phyloP scores from a whole-genome alignment of 2,888 invertebrate genomes.

The Creontiades dilutus region DNA sequence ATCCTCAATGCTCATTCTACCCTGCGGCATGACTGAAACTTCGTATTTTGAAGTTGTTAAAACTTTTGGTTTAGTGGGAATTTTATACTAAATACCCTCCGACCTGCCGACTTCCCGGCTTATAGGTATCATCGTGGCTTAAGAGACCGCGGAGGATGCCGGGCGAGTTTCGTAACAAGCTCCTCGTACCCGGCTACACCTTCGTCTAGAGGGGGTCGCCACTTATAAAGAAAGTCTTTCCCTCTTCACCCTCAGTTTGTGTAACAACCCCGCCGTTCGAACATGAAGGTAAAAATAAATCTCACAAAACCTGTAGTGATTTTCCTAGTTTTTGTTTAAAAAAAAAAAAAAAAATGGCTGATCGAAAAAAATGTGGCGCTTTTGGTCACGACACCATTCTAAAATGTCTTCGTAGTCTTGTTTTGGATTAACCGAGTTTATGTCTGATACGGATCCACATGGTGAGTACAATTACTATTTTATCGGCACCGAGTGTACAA shows the following conservation, averaged over 20 bases:
- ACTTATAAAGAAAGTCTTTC: slow-evolving; percentile 71
- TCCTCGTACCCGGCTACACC: background rate
- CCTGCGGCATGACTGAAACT: too few species aligned
- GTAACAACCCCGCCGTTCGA: slow-evolving; percentile 68
- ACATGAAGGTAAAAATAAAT: slow-evolving; percentile 59
- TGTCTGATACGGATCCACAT: background rate
- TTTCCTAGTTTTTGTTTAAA: slow-evolving; percentile 37
- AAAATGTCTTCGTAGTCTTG: background rate
- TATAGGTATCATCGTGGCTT: background rate
- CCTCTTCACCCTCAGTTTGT: slow-evolving; percentile 70
- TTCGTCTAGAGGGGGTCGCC: slow-evolving; percentile 67
- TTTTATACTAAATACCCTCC: too few species aligned
- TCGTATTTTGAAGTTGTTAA: too few species aligned
- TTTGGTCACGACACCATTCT: background rate
- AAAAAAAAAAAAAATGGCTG: too few species aligned
- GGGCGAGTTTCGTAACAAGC: slow-evolving; percentile 61
- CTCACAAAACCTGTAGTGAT: slow-evolving; percentile 38
- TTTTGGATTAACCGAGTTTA: slow-evolving; percentile 13
- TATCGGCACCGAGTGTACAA: background rate
- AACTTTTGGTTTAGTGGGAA: too few species aligned
- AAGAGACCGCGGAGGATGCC: slow-evolving; percentile 31
- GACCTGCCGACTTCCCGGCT: too few species aligned
- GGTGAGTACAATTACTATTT: slow-evolving; percentile 29
- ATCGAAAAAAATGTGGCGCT: background rate
- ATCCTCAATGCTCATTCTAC: too few species aligned